These are phyloP conservation scores for Chaetura pelagica DNA, from an alignment of 2,113 vertebrate genomes.

Conservation along the genomic window DNA sequence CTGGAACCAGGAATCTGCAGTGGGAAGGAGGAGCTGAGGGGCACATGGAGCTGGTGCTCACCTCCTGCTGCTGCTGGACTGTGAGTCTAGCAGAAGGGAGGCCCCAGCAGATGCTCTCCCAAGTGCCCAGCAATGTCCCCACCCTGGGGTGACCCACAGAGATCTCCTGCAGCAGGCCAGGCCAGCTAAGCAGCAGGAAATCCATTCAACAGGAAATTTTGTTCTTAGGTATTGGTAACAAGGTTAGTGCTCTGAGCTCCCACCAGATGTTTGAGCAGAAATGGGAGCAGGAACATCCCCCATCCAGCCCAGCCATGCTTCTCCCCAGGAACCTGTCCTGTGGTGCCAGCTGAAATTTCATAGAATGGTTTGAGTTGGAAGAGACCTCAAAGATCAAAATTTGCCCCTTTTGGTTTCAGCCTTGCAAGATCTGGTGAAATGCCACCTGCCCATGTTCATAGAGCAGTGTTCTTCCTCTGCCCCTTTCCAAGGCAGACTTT, in stretches of 20 bases:
- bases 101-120: background rate
- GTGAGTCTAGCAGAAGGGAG: accelerated
- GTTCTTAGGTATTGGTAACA: background rate
- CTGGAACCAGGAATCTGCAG: background rate
- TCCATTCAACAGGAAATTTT: background rate
- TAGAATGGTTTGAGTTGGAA: too few species aligned
- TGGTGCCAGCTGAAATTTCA: background rate
- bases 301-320: accelerated
- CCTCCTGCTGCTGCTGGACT: background rate
- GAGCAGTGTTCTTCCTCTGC: background rate
- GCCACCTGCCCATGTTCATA: accelerated
- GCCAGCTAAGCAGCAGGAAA: constrained; percentile 3
- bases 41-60: background rate
- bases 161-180: background rate
- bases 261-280: background rate
- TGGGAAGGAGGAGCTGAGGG: background rate
- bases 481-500: background rate
- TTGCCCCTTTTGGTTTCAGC: background rate
- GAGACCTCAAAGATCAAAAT: too few species aligned
- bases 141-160: background rate
- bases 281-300: background rate
- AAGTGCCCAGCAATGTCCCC: background rate
- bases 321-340: background rate
- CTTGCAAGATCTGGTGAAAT: background rate
- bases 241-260: background rate